phyloP scores from a whole-genome alignment of 2,113 vertebrate species.

The Poeciliopsis turrubarensis region DNA sequence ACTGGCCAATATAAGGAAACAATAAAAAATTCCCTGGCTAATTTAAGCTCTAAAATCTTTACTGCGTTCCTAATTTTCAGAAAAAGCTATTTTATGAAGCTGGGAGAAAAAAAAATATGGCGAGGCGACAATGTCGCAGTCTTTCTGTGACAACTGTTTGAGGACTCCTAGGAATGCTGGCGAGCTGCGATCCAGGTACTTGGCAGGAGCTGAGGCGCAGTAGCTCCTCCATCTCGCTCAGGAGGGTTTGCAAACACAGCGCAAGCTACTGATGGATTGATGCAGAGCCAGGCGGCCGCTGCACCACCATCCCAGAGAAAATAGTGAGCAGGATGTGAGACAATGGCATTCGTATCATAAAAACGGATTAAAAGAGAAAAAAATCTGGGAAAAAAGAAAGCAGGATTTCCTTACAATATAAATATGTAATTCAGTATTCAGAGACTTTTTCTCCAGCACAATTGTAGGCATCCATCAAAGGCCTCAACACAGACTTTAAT shows the following conservation, averaged over 20 bases:
- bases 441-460: not conserved
- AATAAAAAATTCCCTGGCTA: not conserved
- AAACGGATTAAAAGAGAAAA: conserved; percentile 5
- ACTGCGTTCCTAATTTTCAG: not conserved
- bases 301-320: conserved; percentile 48
- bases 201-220: conserved; percentile 48
- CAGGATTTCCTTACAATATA: not conserved
- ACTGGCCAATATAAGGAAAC: not conserved
- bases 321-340: conserved; percentile 30
- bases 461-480: not conserved
- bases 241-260: conserved; percentile 71
- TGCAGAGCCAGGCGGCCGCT: conserved; percentile 59
- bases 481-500: not conserved
- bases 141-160: conserved; percentile 30
- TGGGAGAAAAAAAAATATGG: not conserved
- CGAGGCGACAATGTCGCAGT: conserved; percentile 17
- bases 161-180: conserved; percentile 39
- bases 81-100: not conserved
- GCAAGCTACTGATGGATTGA: conserved; percentile 76
- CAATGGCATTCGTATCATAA: conserved; percentile 22
- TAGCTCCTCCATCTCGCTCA: conserved; percentile 45
- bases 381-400: not conserved
- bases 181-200: conserved; percentile 54
- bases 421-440: not conserved
- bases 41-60: not conserved